Percentiles rank a stretch among this genome's conserved stretches.
Conservation (phyloP, 2,797 vertebrate genomes). For the Craterocephalus amniculus region DNA sequence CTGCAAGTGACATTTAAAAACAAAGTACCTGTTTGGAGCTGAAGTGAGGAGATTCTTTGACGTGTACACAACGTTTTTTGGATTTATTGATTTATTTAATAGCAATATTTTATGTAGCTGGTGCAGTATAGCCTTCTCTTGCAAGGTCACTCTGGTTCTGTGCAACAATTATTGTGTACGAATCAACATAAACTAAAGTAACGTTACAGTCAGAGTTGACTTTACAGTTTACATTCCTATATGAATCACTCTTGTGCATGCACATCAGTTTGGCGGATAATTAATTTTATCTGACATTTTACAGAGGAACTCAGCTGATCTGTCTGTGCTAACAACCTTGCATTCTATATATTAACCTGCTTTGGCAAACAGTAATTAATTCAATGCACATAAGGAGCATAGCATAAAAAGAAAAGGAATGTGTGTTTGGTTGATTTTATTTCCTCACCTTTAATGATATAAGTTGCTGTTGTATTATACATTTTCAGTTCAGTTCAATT, state of each 20-base stretch:
- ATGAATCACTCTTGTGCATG: neutral
- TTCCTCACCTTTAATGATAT: no score
- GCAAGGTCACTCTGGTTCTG: neutral
- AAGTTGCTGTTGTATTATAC: no score
- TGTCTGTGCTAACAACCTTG: neutral
- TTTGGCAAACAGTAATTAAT: no score
- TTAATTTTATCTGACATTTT: neutral
- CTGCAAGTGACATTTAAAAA: neutral
- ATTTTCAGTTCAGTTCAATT: no score
- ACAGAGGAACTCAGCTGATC: neutral
- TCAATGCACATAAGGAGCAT: neutral
- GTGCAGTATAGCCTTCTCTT: no score
- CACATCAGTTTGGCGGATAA: no score
- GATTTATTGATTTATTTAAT: no score
- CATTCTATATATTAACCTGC: neutral
- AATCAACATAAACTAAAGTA: neutral
- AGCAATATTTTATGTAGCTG: no score
- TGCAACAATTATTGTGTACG: neutral
- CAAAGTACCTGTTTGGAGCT: neutral
- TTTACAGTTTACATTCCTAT: neutral
- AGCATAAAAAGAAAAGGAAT: neutral
- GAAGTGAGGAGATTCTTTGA: neutral
- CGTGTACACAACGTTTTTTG: no score
- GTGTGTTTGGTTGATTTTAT: no score
- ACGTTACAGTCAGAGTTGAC: neutral